Evolutionary conservation across 2,888 invertebrate genomes (phyloP).

Genomic region (Automeris io): DNA sequence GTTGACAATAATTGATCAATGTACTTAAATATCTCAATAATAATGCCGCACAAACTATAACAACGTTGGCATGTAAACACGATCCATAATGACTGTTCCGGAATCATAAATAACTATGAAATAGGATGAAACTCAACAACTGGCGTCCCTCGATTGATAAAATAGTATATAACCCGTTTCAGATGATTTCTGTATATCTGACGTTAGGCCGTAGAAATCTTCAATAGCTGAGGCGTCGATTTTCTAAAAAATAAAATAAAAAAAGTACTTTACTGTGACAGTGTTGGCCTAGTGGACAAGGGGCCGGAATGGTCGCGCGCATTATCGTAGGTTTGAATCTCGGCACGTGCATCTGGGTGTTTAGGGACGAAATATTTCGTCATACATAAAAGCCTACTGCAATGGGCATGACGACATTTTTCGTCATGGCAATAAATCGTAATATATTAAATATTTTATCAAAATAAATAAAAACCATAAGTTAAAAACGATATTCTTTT

Average conservation of each 20-base stretch:
- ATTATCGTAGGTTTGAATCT: no score
- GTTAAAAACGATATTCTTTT: no score
- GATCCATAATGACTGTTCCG: constrained; percentile 54
- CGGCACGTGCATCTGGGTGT: no score
- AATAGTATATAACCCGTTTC: constrained; percentile 99
- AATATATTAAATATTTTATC: no score
- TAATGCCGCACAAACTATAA: constrained; percentile 69
- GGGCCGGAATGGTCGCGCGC: no score
- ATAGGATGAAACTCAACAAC: constrained; percentile 74
- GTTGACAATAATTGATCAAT: constrained; percentile 38
- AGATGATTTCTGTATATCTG: constrained; percentile 98
- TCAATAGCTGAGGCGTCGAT: constrained; percentile 99
- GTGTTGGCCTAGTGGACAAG: no score
- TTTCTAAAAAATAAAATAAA: constrained; percentile 82
- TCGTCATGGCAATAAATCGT: no score
- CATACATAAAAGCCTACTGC: no score
- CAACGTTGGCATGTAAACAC: constrained; percentile 67
- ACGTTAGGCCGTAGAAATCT: constrained; percentile 99
- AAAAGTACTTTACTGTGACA: no score
- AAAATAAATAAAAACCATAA: no score
- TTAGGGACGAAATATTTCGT: no score
- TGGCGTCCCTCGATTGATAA: constrained; percentile 93
- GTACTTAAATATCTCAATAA: constrained; percentile 59
- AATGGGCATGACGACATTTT: no score
- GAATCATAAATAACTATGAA: constrained; percentile 64